Conservation (phyloP, 2,797 vertebrate genomes). For the Falco concolor region DNA sequence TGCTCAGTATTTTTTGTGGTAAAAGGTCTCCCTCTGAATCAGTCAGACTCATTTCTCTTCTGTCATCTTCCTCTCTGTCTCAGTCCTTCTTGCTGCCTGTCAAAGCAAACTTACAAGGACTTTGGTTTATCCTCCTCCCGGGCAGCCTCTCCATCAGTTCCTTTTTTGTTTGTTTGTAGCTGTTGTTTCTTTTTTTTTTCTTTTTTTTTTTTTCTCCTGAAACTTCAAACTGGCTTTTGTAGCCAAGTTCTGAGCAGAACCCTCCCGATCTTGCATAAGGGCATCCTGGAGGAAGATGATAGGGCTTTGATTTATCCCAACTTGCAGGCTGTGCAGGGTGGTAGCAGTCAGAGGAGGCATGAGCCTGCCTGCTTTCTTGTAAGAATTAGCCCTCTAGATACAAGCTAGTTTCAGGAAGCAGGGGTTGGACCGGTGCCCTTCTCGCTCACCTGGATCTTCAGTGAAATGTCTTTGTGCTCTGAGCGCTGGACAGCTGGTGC, state of each 20-base stretch:
- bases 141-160: not conserved
- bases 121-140: not conserved
- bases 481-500: not conserved
- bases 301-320: conserved; percentile 23
- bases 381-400: conserved; percentile 57
- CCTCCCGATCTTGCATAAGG: conserved; percentile 15
- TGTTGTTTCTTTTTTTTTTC: not conserved
- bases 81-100: not conserved
- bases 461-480: not conserved
- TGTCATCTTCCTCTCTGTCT: not conserved
- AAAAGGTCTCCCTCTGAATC: not conserved
- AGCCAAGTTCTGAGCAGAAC: not conserved
- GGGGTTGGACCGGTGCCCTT: conserved; percentile 9
- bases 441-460: conserved; percentile 18
- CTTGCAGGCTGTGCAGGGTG: not conserved
- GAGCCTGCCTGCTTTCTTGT: conserved; percentile 46
- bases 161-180: not conserved
- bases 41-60: not conserved
- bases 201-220: not conserved
- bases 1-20: not conserved
- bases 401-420: conserved; percentile 37
- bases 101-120: not conserved
- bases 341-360: conserved; percentile 32
- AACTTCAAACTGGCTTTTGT: not conserved
- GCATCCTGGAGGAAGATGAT: conserved; percentile 44